Percentiles rank a stretch among this genome's conserved stretches.
phyloP scores from a whole-genome alignment of 2,888 invertebrate species.

The Temnothorax rugatulus region DNA sequence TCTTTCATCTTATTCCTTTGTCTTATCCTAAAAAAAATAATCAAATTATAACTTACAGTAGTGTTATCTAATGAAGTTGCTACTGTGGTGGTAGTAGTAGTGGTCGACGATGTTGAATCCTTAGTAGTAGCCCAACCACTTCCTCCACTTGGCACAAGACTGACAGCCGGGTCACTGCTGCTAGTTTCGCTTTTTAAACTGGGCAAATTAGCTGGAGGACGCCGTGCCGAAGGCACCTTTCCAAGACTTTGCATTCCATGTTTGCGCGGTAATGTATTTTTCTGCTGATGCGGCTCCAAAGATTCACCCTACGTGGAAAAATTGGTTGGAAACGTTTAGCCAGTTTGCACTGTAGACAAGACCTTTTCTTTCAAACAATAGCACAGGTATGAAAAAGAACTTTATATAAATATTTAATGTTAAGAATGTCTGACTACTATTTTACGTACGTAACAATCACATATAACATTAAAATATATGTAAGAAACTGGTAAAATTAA shows the following conservation, averaged over 20 bases:
- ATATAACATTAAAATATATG: not conserved
- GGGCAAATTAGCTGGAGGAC: conserved; percentile 99
- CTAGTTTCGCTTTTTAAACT: conserved; percentile 98
- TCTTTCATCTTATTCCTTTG: not conserved
- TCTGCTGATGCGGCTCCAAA: conserved; percentile 95
- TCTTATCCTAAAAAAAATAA: not conserved
- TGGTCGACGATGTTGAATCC: conserved; percentile 86
- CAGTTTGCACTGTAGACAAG: not conserved
- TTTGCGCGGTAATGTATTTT: conserved; percentile 97
- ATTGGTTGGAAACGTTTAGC: conserved; percentile 6
- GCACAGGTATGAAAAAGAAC: not conserved
- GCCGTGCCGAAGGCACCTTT: conserved; percentile 98
- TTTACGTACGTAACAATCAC: not conserved
- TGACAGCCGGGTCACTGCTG: conserved; percentile 92
- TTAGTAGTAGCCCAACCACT: conserved; percentile 92
- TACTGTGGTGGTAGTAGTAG: conserved; percentile 81
- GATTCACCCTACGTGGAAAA: conserved; percentile 91
- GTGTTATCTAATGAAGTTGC: conserved; percentile 81
- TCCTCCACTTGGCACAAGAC: conserved; percentile 93
- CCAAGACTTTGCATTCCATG: conserved; percentile 99
- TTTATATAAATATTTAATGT: not conserved
- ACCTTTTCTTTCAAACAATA: not conserved
- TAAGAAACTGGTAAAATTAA: not conserved
- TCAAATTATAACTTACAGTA: conserved; percentile 75
- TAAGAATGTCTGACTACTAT: not conserved